These are phyloP conservation scores for Heloderma charlesbogerti DNA, from an alignment of 2,113 vertebrate genomes.

Conservation along the genomic window DNA sequence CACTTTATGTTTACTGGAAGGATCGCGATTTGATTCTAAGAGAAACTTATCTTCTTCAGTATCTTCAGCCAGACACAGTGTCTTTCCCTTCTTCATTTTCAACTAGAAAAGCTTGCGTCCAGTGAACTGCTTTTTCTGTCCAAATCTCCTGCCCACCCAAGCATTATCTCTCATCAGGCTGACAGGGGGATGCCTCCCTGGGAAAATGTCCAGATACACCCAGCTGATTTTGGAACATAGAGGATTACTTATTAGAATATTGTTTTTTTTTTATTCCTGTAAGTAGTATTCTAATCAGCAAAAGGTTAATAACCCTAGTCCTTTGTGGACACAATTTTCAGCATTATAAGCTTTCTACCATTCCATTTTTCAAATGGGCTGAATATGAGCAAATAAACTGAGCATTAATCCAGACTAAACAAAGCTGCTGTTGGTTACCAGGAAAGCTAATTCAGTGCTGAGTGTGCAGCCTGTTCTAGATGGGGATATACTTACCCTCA, in stretches of 20 bases:
- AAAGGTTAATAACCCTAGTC: not conserved
- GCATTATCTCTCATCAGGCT: not conserved
- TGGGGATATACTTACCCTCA: not conserved
- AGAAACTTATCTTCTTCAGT: not conserved
- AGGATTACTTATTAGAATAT: not conserved
- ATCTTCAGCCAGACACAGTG: no score
- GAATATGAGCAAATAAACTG: not conserved
- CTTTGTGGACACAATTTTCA: not conserved
- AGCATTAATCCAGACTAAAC: not conserved
- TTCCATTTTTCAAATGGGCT: not conserved
- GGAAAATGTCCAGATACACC: not conserved
- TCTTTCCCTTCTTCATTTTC: not conserved
- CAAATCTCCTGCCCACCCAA: not conserved
- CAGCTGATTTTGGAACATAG: not conserved
- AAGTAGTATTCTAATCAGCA: not conserved
- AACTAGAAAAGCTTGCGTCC: not conserved
- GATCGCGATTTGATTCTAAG: not conserved
- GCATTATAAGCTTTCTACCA: not conserved
- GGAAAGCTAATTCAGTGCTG: not conserved
- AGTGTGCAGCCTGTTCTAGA: not conserved
- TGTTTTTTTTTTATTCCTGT: not conserved
- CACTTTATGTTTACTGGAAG: not conserved
- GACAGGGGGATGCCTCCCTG: no score
- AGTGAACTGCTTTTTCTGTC: not conserved
- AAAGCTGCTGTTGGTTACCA: not conserved